Conservation (phyloP, 2,113 vertebrate genomes). For the Phylloscopus whistleri region DNA sequence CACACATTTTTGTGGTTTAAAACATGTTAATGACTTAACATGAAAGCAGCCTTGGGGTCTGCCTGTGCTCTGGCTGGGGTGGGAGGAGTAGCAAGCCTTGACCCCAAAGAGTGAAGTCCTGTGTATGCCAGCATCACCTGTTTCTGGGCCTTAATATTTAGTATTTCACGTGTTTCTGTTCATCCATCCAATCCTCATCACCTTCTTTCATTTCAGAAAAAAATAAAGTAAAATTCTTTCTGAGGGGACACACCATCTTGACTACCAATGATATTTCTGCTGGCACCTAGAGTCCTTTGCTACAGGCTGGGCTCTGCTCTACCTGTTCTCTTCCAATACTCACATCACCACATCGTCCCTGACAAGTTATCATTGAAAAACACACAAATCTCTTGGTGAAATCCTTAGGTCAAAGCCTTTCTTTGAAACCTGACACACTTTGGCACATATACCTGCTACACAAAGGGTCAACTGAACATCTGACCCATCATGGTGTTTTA, state of each 20-base stretch:
- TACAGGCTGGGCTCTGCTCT: background rate
- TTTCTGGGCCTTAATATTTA: background rate
- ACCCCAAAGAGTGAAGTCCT: background rate
- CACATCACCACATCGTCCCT: background rate
- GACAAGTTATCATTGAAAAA: background rate
- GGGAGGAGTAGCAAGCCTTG: background rate
- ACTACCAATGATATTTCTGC: background rate
- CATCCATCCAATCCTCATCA: background rate
- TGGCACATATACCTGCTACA: background rate
- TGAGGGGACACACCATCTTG: background rate
- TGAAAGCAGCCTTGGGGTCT: background rate
- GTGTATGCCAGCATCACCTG: background rate
- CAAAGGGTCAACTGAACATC: background rate
- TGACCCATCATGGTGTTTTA: fast-evolving
- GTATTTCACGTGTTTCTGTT: background rate
- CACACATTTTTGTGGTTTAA: background rate
- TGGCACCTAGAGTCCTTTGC: background rate
- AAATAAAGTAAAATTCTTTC: background rate
- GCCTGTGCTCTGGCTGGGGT: background rate
- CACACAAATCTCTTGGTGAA: background rate
- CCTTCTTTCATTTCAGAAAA: background rate
- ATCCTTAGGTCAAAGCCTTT: background rate
- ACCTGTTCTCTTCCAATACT: background rate
- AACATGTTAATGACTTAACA: background rate
- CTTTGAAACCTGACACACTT: background rate